phyloP scores from a whole-genome alignment of 2,797 vertebrate genomes.

The Spinus pinus region DNA sequence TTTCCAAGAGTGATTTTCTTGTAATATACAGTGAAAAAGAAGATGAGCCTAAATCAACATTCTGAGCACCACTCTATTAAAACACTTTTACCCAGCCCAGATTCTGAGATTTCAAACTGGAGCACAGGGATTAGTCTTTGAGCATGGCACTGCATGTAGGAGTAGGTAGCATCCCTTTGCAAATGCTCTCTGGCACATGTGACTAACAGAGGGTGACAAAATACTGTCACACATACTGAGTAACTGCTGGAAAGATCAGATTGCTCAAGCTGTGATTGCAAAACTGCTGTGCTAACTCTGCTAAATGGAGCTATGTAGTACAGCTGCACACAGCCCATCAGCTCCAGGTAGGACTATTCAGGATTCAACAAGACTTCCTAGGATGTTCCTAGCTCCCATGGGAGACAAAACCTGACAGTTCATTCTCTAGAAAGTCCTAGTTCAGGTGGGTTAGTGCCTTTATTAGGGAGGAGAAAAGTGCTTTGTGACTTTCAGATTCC shows the following conservation, averaged over 20 bases:
- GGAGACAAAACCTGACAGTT: background rate
- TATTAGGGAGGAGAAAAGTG: background rate
- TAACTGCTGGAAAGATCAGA: background rate
- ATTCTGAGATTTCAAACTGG: background rate
- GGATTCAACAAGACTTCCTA: background rate
- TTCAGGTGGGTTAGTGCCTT: background rate
- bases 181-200: background rate
- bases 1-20: background rate
- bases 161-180: background rate
- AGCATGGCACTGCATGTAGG: fast-evolving
- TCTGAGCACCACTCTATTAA: background rate
- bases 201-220: background rate
- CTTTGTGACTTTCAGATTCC: background rate
- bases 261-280: background rate
- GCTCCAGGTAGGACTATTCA: background rate
- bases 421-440: background rate
- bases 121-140: background rate
- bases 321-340: background rate
- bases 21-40: background rate
- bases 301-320: fast-evolving
- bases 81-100: background rate
- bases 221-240: background rate
- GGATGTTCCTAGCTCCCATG: background rate
- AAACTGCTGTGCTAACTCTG: background rate
- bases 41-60: background rate